These are phyloP conservation scores for Zaprionus vittiger DNA, from an alignment of 1,140 invertebrate genomes.

Conservation along the genomic window DNA sequence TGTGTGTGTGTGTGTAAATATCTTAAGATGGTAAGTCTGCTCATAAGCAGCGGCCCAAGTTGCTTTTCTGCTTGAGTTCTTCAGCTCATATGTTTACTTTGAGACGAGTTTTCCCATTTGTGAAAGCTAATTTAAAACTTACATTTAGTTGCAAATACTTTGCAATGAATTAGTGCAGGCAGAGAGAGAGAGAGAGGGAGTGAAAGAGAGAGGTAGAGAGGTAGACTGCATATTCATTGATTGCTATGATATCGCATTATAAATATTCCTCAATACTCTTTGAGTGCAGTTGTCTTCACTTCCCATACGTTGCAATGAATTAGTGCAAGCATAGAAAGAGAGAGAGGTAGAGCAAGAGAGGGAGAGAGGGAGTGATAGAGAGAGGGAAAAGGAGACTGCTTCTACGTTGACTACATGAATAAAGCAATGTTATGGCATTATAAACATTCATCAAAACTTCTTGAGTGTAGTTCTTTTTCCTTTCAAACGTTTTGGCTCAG, in stretches of 20 bases:
- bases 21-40: conserved; percentile 18
- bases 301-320: too few species aligned
- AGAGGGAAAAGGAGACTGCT: too few species aligned
- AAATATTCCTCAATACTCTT: too few species aligned
- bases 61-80: conserved; percentile 4
- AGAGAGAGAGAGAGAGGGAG: background rate
- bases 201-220: background rate
- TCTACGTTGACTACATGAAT: background rate
- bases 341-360: background rate
- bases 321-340: background rate
- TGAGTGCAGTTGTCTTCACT: too few species aligned
- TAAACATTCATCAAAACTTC: background rate
- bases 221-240: background rate
- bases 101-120: conserved; percentile 27
- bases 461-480: background rate
- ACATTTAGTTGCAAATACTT: conserved; percentile 5
- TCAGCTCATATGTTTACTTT: conserved; percentile 35
- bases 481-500: background rate
- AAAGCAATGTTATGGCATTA: background rate
- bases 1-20: conserved; percentile 20
- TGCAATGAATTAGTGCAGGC: conserved; percentile 22
- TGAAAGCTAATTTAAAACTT: conserved; percentile 30
- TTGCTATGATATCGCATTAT: too few species aligned
- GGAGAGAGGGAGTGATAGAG: background rate
- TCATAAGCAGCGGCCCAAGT: conserved; percentile 1